These are phyloP conservation scores for Chrysomela aeneicollis DNA, from an alignment of 2,888 invertebrate genomes.

Conservation along the genomic window DNA sequence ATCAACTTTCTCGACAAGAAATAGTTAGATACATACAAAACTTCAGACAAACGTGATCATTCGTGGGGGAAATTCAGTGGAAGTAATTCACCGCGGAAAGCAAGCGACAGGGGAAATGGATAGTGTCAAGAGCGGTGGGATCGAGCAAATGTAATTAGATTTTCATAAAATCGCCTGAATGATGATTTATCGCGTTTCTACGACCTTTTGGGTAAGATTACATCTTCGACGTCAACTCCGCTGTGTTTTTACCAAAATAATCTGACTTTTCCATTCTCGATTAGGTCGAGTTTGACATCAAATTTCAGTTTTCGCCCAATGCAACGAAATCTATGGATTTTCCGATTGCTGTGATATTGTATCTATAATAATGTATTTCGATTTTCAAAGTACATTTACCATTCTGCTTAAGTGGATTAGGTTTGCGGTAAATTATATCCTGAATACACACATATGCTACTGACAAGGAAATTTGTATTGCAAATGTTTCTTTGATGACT, in stretches of 20 bases:
- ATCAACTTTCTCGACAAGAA: too few relatives aligned
- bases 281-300: too few relatives aligned
- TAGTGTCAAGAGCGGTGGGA: not conserved
- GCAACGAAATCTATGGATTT: too few relatives aligned
- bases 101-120: not conserved
- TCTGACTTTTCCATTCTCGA: too few relatives aligned
- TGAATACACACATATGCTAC: not conserved
- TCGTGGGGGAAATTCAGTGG: conserved; percentile 25
- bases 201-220: not conserved
- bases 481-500: too few relatives aligned
- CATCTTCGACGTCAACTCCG: not conserved
- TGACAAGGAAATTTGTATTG: too few relatives aligned
- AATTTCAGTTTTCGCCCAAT: too few relatives aligned
- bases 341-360: too few relatives aligned
- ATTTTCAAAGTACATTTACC: too few relatives aligned
- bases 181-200: conserved; percentile 12
- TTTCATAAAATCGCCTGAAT: conserved; percentile 7
- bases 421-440: not conserved
- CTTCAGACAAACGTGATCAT: conserved; percentile 18
- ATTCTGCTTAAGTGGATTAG: not conserved
- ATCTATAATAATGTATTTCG: too few relatives aligned
- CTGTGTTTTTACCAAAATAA: not conserved
- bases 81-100: conserved; percentile 17
- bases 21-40: too few relatives aligned
- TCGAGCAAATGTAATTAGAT: conserved; percentile 14